A percentile compares a stretch with the other conserved stretches of the same genome.
These are phyloP conservation scores for Cavia porcellus DNA, from an alignment of 2,113 vertebrate genomes.

Conservation along the genomic window DNA sequence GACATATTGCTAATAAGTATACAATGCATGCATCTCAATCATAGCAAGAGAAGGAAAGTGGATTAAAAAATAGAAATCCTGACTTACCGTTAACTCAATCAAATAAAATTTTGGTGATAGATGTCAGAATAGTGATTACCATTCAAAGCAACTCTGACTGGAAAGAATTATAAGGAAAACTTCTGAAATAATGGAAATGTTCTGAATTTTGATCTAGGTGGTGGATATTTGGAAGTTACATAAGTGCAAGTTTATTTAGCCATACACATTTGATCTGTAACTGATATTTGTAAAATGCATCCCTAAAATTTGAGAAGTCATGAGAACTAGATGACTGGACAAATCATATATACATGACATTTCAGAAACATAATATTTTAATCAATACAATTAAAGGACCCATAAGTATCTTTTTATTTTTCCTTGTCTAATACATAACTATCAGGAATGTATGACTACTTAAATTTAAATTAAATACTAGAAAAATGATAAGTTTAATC, in stretches of 20 bases:
- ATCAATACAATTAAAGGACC: not conserved
- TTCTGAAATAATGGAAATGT: not conserved
- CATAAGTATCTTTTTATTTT: not conserved
- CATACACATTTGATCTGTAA: not conserved
- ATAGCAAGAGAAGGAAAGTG: not conserved
- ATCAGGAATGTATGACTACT: not conserved
- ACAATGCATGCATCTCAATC: not conserved
- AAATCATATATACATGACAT: not conserved
- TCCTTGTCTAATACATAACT: not conserved
- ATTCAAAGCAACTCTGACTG: not conserved
- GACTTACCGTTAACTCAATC: not conserved
- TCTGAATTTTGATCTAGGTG: not conserved
- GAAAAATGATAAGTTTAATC: not conserved
- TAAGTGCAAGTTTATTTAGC: not conserved
- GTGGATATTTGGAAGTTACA: not conserved
- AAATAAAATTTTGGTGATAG: not conserved
- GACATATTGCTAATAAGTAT: not conserved
- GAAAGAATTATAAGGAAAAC: not conserved
- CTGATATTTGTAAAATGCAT: not conserved
- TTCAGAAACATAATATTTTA: not conserved
- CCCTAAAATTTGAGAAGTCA: not conserved
- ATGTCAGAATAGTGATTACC: not conserved
- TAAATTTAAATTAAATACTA: conserved; percentile 17
- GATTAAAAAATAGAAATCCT: not conserved
- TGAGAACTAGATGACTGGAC: not conserved